These are phyloP conservation scores for Archips xylosteana DNA, from an alignment of 2,888 invertebrate genomes.

Conservation along the genomic window DNA sequence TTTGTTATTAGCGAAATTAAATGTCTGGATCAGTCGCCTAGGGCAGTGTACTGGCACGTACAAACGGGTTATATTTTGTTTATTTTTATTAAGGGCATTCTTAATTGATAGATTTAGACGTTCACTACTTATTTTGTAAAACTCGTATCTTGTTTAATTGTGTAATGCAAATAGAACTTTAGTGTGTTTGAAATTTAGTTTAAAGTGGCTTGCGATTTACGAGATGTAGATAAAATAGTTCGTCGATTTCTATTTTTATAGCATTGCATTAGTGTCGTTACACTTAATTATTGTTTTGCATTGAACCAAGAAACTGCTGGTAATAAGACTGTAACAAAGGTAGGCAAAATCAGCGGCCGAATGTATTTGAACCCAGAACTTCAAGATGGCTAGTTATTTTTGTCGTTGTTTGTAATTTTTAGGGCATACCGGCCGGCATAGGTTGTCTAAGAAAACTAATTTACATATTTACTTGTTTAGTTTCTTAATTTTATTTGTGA, in stretches of 20 bases:
- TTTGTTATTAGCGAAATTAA: slow-evolving; percentile 51
- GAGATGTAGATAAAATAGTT: not conserved
- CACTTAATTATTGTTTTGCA: not conserved
- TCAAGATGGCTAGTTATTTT: too few species aligned
- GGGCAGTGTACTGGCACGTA: slow-evolving; percentile 47
- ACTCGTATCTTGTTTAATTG: not conserved
- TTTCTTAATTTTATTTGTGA: too few species aligned
- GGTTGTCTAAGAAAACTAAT: too few species aligned
- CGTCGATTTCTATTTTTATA: not conserved
- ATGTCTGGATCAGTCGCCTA: slow-evolving; percentile 61
- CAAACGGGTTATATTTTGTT: slow-evolving; percentile 39
- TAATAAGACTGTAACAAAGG: too few species aligned
- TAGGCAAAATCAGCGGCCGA: too few species aligned
- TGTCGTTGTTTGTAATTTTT: too few species aligned
- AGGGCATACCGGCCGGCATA: too few species aligned
- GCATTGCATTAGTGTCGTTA: not conserved
- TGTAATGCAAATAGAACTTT: not conserved
- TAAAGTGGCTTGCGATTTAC: not conserved
- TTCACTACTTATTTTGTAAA: not conserved
- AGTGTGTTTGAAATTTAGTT: not conserved
- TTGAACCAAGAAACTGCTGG: not conserved
- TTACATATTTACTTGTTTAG: too few species aligned
- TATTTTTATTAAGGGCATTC: slow-evolving; percentile 24
- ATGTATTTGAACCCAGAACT: too few species aligned
- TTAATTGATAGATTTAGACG: slow-evolving; percentile 33